Percentiles rank a stretch among this genome's conserved stretches.
Evolutionary conservation across 2,888 invertebrate genomes (phyloP).

Genomic region (Cybosia mesomella): DNA sequence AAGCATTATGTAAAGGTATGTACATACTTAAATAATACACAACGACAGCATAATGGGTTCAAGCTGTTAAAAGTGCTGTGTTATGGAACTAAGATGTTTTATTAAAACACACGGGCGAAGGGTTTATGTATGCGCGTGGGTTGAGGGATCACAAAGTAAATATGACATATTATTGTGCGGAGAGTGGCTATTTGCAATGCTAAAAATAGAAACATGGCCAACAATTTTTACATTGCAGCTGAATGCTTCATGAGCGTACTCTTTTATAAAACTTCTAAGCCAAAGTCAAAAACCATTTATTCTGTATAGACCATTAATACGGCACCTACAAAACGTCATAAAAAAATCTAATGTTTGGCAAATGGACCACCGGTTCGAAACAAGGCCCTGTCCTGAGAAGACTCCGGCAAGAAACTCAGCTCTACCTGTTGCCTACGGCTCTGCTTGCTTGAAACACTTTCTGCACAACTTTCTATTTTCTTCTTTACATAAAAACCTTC

Average conservation of each 20-base stretch:
- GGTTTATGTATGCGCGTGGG: background rate
- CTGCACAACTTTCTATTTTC: too few relatives aligned
- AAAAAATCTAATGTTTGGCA: too few relatives aligned
- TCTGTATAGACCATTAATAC: too few relatives aligned
- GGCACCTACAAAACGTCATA: too few relatives aligned
- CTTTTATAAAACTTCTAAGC: background rate
- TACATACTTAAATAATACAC: conserved; percentile 70
- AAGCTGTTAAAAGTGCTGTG: conserved; percentile 61
- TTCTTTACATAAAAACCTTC: too few relatives aligned
- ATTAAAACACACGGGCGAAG: conserved; percentile 25
- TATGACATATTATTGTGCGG: background rate
- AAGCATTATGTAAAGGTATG: conserved; percentile 61
- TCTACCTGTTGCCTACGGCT: too few relatives aligned
- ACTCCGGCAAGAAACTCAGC: too few relatives aligned
- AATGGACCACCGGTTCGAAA: too few relatives aligned
- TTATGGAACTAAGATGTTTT: conserved; percentile 41
- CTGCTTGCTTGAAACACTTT: too few relatives aligned
- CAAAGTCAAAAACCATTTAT: too few relatives aligned
- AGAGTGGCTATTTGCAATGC: background rate
- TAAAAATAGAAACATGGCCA: background rate
- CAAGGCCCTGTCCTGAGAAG: too few relatives aligned
- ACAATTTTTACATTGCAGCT: background rate
- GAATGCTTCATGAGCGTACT: background rate
- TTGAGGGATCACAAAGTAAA: background rate
- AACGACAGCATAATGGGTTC: conserved; percentile 66